Evolutionary conservation across 2,797 vertebrate species (phyloP).

Genomic region (Pyrrhura leucotis): DNA sequence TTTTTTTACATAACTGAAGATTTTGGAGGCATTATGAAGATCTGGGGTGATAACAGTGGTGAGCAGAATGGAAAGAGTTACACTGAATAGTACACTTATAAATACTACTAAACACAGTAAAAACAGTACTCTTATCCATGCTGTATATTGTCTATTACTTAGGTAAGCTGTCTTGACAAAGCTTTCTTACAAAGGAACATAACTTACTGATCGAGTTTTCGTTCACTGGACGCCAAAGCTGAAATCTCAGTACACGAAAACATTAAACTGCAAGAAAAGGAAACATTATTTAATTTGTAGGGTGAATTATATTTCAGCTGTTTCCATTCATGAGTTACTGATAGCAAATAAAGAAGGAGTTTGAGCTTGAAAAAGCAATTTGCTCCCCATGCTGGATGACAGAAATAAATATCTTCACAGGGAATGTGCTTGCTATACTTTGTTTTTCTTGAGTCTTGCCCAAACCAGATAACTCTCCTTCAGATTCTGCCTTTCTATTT

Average conservation of each 20-base stretch:
- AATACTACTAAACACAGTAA: not conserved
- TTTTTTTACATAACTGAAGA: not conserved
- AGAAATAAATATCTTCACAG: not conserved
- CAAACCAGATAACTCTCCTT: not conserved
- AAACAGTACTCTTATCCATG: not conserved
- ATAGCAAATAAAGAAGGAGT: not conserved
- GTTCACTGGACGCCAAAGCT: not conserved
- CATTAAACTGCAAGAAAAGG: not conserved
- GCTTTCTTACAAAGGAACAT: not conserved
- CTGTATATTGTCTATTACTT: not conserved
- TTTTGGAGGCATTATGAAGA: not conserved
- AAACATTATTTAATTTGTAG: not conserved
- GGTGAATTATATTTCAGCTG: not conserved
- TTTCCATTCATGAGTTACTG: not conserved
- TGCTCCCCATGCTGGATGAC: not conserved
- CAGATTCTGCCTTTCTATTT: not conserved
- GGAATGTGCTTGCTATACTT: not conserved
- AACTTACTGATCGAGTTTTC: not conserved
- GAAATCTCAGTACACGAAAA: not conserved
- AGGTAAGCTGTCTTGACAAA: not conserved
- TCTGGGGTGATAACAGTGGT: not conserved
- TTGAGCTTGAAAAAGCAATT: slow-evolving; percentile 10
- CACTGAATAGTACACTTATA: not conserved
- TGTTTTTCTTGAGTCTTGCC: not conserved
- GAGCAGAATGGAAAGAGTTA: not conserved